phyloP scores from a whole-genome alignment of 2,888 invertebrate species.

The Anticlea derivata region DNA sequence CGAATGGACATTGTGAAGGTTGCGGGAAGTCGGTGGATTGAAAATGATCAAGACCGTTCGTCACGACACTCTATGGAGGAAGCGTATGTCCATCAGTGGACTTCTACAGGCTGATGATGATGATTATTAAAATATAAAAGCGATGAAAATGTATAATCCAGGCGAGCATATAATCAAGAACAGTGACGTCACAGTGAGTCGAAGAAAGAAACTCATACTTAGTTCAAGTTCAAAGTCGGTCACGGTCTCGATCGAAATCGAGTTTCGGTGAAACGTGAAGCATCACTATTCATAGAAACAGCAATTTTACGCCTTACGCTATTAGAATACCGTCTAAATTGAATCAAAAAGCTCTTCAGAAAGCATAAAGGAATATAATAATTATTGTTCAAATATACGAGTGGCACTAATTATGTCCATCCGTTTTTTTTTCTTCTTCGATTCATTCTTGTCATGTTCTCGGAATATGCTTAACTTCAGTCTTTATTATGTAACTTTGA shows the following conservation, averaged over 20 bases:
- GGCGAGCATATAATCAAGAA: constrained; percentile 11
- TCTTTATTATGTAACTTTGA: not conserved
- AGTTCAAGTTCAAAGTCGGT: constrained; percentile 50
- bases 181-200: not conserved
- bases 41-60: no score
- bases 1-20: no score
- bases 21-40: no score
- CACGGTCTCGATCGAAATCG: constrained; percentile 42
- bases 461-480: constrained; percentile 21
- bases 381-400: constrained; percentile 32
- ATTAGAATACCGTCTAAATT: constrained; percentile 10
- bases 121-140: no score
- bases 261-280: constrained; percentile 33
- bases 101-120: no score
- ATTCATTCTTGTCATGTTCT: constrained; percentile 32
- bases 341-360: constrained; percentile 9
- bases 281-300: constrained; percentile 12
- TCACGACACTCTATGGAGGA: no score
- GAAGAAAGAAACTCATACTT: constrained; percentile 21
- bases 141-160: no score
- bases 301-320: constrained; percentile 25
- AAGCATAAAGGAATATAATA: constrained; percentile 22
- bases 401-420: constrained; percentile 28
- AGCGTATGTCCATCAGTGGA: no score
- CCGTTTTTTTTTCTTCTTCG: constrained; percentile 27